Evolutionary conservation across 2,113 vertebrate genomes (phyloP).

Genomic region (Marmota flaviventris): DNA sequence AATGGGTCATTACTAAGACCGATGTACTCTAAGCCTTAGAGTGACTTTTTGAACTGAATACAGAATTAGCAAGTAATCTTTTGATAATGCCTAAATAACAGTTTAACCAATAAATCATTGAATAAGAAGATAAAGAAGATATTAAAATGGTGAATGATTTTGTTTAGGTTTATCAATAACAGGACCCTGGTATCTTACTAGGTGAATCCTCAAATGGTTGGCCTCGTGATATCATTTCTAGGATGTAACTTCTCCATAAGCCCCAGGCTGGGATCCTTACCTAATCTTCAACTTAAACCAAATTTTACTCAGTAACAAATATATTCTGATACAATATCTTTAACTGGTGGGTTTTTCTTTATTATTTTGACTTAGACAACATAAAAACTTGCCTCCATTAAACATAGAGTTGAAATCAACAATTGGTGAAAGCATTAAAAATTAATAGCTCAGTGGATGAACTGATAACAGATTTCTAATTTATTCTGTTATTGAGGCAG

Average conservation of each 20-base stretch:
- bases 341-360: conserved; percentile 6
- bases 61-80: background rate
- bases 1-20: background rate
- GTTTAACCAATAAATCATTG: conserved; percentile 30
- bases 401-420: background rate
- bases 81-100: conserved; percentile 28
- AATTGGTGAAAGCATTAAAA: conserved; percentile 34
- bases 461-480: background rate
- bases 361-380: conserved; percentile 46
- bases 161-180: background rate
- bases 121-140: background rate
- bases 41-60: background rate
- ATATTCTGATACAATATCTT: conserved; percentile 9
- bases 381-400: conserved; percentile 34
- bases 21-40: background rate
- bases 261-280: background rate
- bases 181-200: background rate
- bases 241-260: background rate
- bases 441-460: background rate
- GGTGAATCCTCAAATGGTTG: background rate
- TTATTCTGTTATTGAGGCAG: conserved; percentile 1
- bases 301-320: conserved; percentile 5
- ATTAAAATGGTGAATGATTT: conserved; percentile 5
- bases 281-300: background rate
- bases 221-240: background rate